These are phyloP conservation scores for Lophura nycthemera DNA, from an alignment of 2,113 vertebrate species.

Conservation along the genomic window DNA sequence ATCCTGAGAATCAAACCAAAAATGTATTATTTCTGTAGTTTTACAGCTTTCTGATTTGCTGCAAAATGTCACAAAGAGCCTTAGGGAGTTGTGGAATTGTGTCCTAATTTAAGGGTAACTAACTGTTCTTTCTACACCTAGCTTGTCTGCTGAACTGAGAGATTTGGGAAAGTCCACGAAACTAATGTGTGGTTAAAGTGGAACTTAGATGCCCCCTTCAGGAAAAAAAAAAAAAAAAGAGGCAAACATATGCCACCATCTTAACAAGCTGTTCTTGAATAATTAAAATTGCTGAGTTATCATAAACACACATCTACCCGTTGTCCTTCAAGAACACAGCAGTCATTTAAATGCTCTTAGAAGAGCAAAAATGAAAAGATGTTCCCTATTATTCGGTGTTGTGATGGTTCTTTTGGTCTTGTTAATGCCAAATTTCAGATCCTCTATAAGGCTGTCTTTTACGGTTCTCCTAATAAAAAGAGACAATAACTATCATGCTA, in stretches of 20 bases:
- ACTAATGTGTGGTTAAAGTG: background rate
- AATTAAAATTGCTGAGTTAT: background rate
- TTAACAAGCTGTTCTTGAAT: background rate
- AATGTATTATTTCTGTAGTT: background rate
- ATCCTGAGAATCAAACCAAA: background rate
- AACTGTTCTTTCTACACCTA: background rate
- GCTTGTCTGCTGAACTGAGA: background rate
- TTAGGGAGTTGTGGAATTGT: background rate
- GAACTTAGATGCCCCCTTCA: background rate
- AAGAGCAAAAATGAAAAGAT: background rate
- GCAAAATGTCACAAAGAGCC: background rate
- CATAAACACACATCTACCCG: background rate
- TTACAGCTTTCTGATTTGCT: slow-evolving; percentile 1
- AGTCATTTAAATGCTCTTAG: background rate
- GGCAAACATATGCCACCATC: background rate
- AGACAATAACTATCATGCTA: background rate
- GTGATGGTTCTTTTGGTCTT: background rate
- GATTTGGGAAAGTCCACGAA: background rate
- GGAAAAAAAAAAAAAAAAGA: background rate
- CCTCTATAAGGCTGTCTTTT: background rate
- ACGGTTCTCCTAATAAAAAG: background rate
- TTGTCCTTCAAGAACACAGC: background rate
- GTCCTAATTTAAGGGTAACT: background rate
- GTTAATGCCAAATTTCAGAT: background rate
- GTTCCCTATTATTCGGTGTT: background rate